Conservation (phyloP, 1,140 invertebrate species). For the Cepaea nemoralis region DNA sequence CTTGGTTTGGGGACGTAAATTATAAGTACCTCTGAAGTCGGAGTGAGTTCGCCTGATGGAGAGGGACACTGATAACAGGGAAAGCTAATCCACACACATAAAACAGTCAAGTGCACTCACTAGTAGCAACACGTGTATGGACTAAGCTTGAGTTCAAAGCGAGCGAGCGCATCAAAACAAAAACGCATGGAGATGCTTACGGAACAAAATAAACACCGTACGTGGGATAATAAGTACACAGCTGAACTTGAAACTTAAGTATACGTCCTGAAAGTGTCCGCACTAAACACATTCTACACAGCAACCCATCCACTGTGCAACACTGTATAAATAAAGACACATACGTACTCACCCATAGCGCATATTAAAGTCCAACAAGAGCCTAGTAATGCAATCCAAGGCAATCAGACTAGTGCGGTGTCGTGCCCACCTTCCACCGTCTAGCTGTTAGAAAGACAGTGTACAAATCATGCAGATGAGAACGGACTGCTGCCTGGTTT, state of each 20-base stretch:
- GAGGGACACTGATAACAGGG: no score
- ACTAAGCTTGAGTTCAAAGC: no score
- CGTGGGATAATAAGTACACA: no score
- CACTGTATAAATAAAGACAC: neutral
- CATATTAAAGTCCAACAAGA: neutral
- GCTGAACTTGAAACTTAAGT: neutral
- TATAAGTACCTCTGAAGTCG: no score
- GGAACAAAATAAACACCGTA: no score
- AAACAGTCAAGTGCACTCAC: no score
- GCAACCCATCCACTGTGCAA: neutral
- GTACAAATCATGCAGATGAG: neutral
- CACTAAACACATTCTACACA: neutral
- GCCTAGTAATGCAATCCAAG: neutral
- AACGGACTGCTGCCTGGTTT: neutral
- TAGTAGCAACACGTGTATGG: no score
- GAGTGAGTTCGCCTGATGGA: no score
- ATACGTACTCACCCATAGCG: neutral
- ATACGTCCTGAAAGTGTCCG: neutral
- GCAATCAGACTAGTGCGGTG: neutral
- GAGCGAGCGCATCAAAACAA: no score
- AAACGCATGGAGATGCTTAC: no score
- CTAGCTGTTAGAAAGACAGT: neutral
- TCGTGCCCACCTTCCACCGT: neutral
- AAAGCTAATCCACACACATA: no score
- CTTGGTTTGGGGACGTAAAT: no score